Evolutionary conservation across 2,888 invertebrate species (phyloP).

Genomic region (Leptogaster cylindrica): DNA sequence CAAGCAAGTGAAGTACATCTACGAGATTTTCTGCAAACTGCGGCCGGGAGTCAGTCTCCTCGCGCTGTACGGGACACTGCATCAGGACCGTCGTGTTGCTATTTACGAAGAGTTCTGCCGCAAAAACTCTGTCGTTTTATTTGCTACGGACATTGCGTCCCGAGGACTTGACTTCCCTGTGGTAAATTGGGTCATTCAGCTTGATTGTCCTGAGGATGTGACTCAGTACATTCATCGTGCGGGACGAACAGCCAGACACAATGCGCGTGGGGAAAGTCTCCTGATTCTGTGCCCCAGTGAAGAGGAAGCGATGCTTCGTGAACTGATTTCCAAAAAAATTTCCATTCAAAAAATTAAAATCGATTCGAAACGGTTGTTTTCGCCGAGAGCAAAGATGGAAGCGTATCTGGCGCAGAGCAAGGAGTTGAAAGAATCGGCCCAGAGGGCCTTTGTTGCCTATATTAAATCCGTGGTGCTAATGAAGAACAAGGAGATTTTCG

Average conservation of each 20-base stretch:
- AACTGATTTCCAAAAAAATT: conserved; percentile 77
- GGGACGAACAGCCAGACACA: conserved; percentile 85
- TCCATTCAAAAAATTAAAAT: conserved; percentile 86
- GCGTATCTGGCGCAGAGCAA: conserved; percentile 81
- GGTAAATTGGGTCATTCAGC: conserved; percentile 97
- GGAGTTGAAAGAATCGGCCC: conserved; percentile 87
- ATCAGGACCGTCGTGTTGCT: conserved; percentile 87
- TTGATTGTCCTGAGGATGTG: conserved; percentile 96
- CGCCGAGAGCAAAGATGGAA: conserved; percentile 87
- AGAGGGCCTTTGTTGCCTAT: conserved; percentile 91
- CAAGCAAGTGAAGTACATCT: conserved; percentile 89
- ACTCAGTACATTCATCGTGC: conserved; percentile 96
- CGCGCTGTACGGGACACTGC: conserved; percentile 90
- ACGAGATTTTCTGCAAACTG: conserved; percentile 87
- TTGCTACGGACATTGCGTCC: conserved; percentile 98
- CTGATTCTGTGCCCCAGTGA: conserved; percentile 87
- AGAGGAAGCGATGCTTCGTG: conserved; percentile 76
- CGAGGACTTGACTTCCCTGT: conserved; percentile 92
- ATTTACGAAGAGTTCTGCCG: conserved; percentile 91
- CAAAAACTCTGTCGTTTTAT: conserved; percentile 86
- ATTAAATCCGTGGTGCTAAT: conserved; percentile 88
- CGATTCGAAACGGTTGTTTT: conserved; percentile 80
- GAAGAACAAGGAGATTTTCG: conserved; percentile 92
- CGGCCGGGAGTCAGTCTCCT: conserved; percentile 86
- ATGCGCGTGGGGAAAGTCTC: conserved; percentile 85